Evolutionary conservation across 2,888 invertebrate genomes (phyloP).

Genomic region (Trichacis sp.): DNA sequence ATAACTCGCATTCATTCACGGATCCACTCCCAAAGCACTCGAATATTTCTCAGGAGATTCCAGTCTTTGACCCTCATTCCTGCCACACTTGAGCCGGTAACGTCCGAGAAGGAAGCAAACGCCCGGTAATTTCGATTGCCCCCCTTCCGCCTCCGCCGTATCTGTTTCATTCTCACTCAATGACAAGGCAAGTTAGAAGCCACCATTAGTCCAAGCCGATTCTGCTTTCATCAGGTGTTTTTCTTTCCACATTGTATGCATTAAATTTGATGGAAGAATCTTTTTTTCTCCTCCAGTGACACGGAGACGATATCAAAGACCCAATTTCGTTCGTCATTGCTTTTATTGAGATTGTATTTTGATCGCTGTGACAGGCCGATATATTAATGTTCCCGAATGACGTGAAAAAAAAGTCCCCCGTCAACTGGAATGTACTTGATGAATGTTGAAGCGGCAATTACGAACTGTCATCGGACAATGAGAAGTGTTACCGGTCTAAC

Average conservation of each 20-base stretch:
- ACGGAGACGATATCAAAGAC: neutral
- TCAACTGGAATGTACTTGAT: too few relatives aligned
- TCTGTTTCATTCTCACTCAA: neutral
- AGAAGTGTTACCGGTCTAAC: neutral
- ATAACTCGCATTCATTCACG: too few relatives aligned
- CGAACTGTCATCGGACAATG: neutral
- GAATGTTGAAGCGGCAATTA: neutral
- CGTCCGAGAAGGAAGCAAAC: neutral
- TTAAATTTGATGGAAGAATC: neutral
- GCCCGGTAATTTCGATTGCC: neutral
- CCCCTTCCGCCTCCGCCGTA: too few relatives aligned
- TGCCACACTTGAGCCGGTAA: constrained; percentile 10
- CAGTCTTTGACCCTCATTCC: constrained; percentile 17
- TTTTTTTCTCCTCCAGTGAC: too few relatives aligned
- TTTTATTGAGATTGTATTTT: neutral
- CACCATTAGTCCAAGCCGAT: too few relatives aligned
- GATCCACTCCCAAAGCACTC: constrained; percentile 13
- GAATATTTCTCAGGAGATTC: constrained; percentile 27
- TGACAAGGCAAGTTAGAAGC: neutral
- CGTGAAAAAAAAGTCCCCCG: too few relatives aligned
- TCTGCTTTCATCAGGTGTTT: neutral
- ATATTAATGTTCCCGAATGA: neutral
- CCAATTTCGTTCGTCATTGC: neutral
- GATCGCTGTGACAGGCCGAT: neutral
- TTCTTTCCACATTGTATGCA: neutral